Evolutionary conservation across 2,797 vertebrate species (phyloP).

Genomic region (Sebastolobus alascanus): DNA sequence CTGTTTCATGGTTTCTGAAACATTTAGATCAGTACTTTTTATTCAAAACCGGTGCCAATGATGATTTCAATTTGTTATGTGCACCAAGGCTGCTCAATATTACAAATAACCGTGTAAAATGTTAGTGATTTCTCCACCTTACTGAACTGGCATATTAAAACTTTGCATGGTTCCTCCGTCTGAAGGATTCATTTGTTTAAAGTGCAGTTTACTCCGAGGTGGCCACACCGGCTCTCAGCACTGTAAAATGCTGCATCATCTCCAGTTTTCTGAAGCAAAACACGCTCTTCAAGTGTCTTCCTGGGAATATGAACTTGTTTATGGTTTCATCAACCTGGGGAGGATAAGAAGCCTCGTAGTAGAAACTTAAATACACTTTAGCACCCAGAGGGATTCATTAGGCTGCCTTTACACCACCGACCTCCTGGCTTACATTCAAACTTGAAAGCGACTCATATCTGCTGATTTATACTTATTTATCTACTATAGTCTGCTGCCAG

Average conservation of each 20-base stretch:
- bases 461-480: neutral
- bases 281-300: neutral
- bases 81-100: neutral
- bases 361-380: neutral
- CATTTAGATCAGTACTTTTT: slow-evolving; percentile 17
- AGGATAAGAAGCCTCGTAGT: neutral
- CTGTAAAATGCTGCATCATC: neutral
- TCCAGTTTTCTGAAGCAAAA: slow-evolving; percentile 1
- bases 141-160: neutral
- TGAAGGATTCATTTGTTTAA: neutral
- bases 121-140: neutral
- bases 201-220: neutral
- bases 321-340: neutral
- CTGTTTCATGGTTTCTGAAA: slow-evolving; percentile 12
- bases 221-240: neutral
- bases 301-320: neutral
- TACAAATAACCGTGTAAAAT: neutral
- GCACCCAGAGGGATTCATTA: neutral
- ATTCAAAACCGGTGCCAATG: neutral
- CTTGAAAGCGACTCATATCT: neutral
- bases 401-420: neutral
- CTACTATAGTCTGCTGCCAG: neutral
- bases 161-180: neutral
- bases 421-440: slow-evolving; percentile 3
- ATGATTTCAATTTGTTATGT: slow-evolving; percentile 6